Evolutionary conservation across 2,888 invertebrate genomes (phyloP).

Genomic region (Allygus modestus): DNA sequence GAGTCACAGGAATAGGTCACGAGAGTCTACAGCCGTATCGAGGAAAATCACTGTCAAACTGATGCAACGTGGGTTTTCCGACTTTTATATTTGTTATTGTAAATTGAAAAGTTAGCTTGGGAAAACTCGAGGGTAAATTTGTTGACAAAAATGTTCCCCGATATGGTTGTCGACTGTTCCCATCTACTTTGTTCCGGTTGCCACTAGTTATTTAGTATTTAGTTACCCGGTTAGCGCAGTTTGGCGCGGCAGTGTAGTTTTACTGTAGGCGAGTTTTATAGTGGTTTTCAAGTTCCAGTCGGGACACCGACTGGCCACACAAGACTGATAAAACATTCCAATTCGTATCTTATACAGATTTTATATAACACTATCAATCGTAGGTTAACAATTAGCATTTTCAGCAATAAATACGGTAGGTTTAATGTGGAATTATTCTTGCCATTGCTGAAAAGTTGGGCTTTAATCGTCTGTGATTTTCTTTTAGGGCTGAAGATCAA

Average conservation of each 20-base stretch:
- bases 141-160: no score
- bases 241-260: neutral
- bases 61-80: no score
- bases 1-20: neutral
- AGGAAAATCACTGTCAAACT: no score
- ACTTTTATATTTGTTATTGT: no score
- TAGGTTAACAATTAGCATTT: neutral
- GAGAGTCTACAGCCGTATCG: no score
- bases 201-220: neutral
- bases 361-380: neutral
- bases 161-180: neutral
- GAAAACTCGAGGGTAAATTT: no score
- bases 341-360: neutral
- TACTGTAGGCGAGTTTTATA: neutral
- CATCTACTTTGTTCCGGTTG: neutral
- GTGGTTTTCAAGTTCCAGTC: neutral
- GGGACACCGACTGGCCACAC: neutral
- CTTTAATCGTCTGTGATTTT: slow-evolving; percentile 17
- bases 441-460: neutral
- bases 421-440: neutral
- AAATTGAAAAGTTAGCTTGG: no score
- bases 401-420: slow-evolving; percentile 2
- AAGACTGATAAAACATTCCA: slow-evolving; percentile 38
- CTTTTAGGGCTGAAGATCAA: slow-evolving; percentile 24
- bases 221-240: slow-evolving; percentile 13